phyloP scores from a whole-genome alignment of 2,797 vertebrate species.

The Malacoctenus gilli region DNA sequence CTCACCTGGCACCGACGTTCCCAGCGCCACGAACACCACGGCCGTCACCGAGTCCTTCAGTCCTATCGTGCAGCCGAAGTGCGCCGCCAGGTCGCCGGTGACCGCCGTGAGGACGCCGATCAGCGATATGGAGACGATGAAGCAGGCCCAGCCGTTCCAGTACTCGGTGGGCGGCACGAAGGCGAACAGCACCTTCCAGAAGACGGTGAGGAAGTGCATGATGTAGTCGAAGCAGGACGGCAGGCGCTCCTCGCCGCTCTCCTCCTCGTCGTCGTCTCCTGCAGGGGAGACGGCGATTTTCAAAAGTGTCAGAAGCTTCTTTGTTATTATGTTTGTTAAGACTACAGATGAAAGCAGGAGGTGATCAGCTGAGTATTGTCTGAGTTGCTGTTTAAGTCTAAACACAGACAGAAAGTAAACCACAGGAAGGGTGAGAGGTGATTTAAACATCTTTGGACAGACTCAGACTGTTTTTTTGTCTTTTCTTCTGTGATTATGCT shows the following conservation, averaged over 20 bases:
- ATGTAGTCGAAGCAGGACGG: slow-evolving; percentile 91
- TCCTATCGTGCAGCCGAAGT: slow-evolving; percentile 88
- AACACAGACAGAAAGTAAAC: background rate
- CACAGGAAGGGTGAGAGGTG: background rate
- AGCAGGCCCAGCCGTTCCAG: slow-evolving; percentile 91
- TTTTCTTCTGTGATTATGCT: background rate
- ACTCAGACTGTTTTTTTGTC: background rate
- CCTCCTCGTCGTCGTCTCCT: slow-evolving; percentile 88
- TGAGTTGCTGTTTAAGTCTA: background rate
- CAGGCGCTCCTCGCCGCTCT: slow-evolving; percentile 87
- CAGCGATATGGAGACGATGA: slow-evolving; percentile 86
- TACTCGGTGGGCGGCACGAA: slow-evolving; percentile 89
- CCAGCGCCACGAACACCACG: slow-evolving; percentile 88
- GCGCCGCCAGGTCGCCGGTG: slow-evolving; percentile 86
- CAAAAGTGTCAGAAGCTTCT: background rate
- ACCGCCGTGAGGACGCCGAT: slow-evolving; percentile 87
- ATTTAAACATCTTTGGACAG: background rate
- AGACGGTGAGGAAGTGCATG: slow-evolving; percentile 92
- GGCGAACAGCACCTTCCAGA: slow-evolving; percentile 89
- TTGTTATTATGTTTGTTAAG: background rate
- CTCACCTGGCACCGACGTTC: slow-evolving; percentile 87
- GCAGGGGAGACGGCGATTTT: background rate
- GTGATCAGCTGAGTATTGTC: too few relatives aligned
- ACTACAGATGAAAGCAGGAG: too few relatives aligned
- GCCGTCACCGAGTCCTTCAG: slow-evolving; percentile 89